Evolutionary conservation across 1,140 invertebrate genomes (phyloP).

Genomic region (Euura lappo): DNA sequence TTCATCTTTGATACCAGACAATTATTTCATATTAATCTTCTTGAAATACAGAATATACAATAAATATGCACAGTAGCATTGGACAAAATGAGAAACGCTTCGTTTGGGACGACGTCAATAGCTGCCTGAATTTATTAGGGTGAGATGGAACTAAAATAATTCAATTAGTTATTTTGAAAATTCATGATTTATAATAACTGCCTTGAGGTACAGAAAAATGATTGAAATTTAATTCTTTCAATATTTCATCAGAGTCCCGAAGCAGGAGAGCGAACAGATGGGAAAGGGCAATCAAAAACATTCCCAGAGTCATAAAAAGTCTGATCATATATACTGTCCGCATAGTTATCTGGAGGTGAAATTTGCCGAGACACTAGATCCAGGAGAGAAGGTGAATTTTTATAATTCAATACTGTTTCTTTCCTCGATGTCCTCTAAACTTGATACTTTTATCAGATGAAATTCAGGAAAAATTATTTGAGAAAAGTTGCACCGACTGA

Average conservation of each 20-base stretch:
- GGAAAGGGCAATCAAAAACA: conserved; percentile 23
- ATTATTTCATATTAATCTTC: neutral
- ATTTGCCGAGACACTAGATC: conserved; percentile 42
- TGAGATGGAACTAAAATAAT: conserved; percentile 37
- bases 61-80: neutral
- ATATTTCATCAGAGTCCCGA: conserved; percentile 35
- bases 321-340: conserved; percentile 39
- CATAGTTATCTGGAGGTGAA: conserved; percentile 42
- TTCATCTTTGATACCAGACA: neutral
- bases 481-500: conserved; percentile 62
- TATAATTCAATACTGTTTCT: conserved; percentile 1
- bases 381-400: conserved; percentile 42
- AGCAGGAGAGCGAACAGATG: conserved; percentile 35
- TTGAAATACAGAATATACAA: neutral
- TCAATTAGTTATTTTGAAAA: neutral
- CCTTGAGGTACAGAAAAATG: no score
- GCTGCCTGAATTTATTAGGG: conserved; percentile 55
- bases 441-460: conserved; percentile 54
- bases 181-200: no score
- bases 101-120: conserved; percentile 57
- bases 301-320: conserved; percentile 9
- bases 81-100: conserved; percentile 46
- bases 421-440: neutral
- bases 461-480: conserved; percentile 63
- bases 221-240: conserved; percentile 26